A percentile compares a stretch with the other conserved stretches of the same genome.
These are phyloP conservation scores for Actinemys pallida DNA, from an alignment of 2,113 vertebrate species.

Conservation along the genomic window DNA sequence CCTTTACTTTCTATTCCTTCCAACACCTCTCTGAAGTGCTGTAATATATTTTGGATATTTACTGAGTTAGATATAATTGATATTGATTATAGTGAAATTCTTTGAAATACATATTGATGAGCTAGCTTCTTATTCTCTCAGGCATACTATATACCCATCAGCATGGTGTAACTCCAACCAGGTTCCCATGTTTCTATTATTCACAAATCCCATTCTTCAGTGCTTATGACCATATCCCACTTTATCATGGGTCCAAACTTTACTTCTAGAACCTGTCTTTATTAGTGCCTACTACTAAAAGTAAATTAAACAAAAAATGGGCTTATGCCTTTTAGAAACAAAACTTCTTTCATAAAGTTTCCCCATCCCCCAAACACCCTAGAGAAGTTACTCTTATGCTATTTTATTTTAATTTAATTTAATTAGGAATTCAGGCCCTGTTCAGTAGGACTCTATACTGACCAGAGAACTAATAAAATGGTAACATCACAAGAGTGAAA, in stretches of 20 bases:
- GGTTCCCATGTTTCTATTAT: not conserved
- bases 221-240: not conserved
- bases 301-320: not conserved
- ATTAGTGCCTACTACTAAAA: not conserved
- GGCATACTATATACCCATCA: not conserved
- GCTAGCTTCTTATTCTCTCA: not conserved
- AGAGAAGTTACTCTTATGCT: not conserved
- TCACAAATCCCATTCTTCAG: not conserved
- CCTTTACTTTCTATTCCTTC: not conserved
- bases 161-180: not conserved
- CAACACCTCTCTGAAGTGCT: not conserved
- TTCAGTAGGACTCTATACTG: not conserved
- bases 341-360: not conserved
- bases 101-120: not conserved
- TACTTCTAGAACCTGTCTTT: not conserved
- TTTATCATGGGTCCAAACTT: not conserved
- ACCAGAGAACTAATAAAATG: not conserved
- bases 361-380: not conserved
- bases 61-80: not conserved
- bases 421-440: not conserved
- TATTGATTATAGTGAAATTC: not conserved
- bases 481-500: not conserved
- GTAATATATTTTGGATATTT: not conserved
- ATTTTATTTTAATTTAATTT: not conserved
- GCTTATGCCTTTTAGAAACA: not conserved